Evolutionary conservation across 1,140 invertebrate species (phyloP), one percentile per base, ranked within the genome.

Genomic region (Capitella teleta): DNA sequence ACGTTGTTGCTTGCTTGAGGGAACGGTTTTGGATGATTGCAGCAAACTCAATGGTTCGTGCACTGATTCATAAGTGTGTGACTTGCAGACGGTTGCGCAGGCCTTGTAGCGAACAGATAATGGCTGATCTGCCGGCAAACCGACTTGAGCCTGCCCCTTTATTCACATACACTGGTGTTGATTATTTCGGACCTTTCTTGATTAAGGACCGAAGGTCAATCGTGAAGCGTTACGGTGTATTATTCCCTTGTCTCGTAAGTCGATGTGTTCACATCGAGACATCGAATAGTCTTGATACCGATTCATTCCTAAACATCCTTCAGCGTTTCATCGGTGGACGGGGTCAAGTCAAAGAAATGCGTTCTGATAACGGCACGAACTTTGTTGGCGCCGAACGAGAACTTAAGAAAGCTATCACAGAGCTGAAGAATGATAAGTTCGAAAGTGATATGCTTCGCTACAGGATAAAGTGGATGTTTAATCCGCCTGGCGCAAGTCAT

Each of bases 271-370:
- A 68, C 36, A 34, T 70, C 14, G 73, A 76, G 38, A 25, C 66
- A 5, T 66, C 61, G 0, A 54, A 57, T 10, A 59, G 57, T 3
- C 46, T 76, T 3, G 51, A 59, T 2, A 68, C 69, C 0, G 60
- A 68, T 24, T 58, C 58, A 0, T 73, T 72, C 45, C 40, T 75
- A 16, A 56, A 58, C 28, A 58, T 61, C 19, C 43, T 76, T 1
- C 41, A 64, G 16, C 37, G 71, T 30, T 72, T 76, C 53, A 61
- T 75, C n/a, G 57, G 64, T 14, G 50, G 67, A 25, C 52, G 69
- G 36, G 67, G 66, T 34, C 44, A 57, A 28, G 56, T 62, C 2
- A 32, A 26, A 6, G 30, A 61, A 36, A 55, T 72, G 10, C 62
- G 60, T 37, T 63, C 55, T 16, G 73, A 73, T 43, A 62, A 61